phyloP scores from a whole-genome alignment of 2,888 invertebrate species.

The Brachypalpus laphriformis region DNA sequence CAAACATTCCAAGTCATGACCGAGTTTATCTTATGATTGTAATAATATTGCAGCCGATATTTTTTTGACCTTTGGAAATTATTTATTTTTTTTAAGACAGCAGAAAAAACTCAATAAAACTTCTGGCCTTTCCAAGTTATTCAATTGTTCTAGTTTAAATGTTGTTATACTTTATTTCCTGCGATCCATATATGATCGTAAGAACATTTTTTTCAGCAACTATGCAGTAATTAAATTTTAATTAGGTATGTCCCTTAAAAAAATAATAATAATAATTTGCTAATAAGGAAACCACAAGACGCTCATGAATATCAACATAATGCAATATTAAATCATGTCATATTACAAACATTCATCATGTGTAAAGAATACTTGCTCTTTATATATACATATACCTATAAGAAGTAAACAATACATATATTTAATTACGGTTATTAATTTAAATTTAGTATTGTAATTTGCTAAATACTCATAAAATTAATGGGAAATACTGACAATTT shows the following conservation, averaged over 20 bases:
- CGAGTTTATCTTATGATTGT: not conserved
- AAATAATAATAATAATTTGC: not conserved
- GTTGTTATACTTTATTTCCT: constrained; percentile 4
- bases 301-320: constrained; percentile 51
- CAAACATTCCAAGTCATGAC: constrained; percentile 37
- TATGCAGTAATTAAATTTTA: constrained; percentile 4
- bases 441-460: constrained; percentile 51
- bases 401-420: constrained; percentile 37
- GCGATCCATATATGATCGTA: not conserved
- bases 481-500: constrained; percentile 35
- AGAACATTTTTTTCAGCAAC: not conserved
- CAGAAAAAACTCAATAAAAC: not conserved
- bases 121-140: constrained; percentile 6
- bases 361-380: constrained; percentile 55
- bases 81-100: not conserved
- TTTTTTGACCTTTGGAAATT: not conserved
- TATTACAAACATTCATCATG: constrained; percentile 48
- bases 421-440: constrained; percentile 41
- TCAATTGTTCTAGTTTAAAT: constrained; percentile 19
- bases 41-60: not conserved
- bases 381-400: constrained; percentile 27
- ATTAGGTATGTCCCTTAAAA: not conserved
- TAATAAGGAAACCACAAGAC: constrained; percentile 36
- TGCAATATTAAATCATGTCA: constrained; percentile 64
- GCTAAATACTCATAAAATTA: constrained; percentile 48